Base-by-base conservation (phyloP, 1,140 invertebrate genomes). In the Paraescarpia echinospica region DNA sequence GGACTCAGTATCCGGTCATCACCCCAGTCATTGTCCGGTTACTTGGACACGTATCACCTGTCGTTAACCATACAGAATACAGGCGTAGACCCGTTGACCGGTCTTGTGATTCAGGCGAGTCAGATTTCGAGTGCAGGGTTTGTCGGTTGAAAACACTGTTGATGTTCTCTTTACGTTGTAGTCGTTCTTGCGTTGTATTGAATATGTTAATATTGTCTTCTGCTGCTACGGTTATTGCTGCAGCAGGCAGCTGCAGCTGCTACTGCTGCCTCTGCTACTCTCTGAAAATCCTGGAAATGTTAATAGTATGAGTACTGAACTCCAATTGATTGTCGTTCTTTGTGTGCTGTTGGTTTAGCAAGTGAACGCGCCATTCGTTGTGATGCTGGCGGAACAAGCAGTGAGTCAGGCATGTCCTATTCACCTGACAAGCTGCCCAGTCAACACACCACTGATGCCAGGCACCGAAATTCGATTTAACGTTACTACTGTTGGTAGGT, bases 61-160 rank as follows among this genome's bases (percentile, higher is more conserved):
- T 94, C 77, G 9, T 91, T 93, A n/a, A 92, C n/a, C 31, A 89
- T 94, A 8, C 48, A 88, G 22, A 94, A 94, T 59, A 93, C 90
- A 33, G 94, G 94, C 22, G 51, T 90, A 33, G 34, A 94, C 35
- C 27, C 34, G 31, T 41, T 94, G 31, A 31, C 92, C n/a, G 59
- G 59, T 77, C 59, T 77, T 31, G 59, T 77, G 1, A 77, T 77
- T 77, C 59, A 77, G 59, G 59, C 27, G 59, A 77, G 59, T 77
- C 27, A 77, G 22, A 2, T 2, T 77, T 77, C 22, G 1, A 0
- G 8, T 2, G 59, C 18, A 9, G 18, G 48, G 48, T 8, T n/a
- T 51, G 48, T 77, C 59, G 9, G 59, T 77, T 2, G 27, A 6
- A 77, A 77, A 77, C 22, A 77, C 48, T 9, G 18, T 51, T 51